Evolutionary conservation across 2,888 invertebrate species (phyloP).

Genomic region (Geophilus truncorum): DNA sequence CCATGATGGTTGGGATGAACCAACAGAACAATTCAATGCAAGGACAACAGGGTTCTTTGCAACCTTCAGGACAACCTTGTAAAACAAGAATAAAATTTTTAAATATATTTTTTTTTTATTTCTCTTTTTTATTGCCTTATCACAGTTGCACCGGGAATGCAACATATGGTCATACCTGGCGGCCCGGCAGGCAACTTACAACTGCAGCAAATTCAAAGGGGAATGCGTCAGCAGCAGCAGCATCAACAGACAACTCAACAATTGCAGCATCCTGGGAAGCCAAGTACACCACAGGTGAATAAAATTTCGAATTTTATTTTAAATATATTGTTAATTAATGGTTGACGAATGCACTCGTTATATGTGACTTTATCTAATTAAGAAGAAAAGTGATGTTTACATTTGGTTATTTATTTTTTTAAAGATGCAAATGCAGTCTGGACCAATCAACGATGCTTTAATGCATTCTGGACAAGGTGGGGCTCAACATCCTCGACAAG

Average conservation of each 20-base stretch:
- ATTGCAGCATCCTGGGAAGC: conserved; percentile 37
- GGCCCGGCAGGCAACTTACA: conserved; percentile 39
- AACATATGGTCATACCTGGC: neutral
- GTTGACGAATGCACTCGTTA: too few relatives aligned
- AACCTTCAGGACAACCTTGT: neutral
- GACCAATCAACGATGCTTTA: neutral
- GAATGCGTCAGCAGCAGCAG: conserved; percentile 37
- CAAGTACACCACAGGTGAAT: conserved; percentile 4
- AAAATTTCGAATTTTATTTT: neutral
- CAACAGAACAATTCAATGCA: neutral
- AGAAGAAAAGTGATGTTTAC: too few relatives aligned
- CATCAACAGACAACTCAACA: conserved; percentile 36
- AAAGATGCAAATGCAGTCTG: conserved; percentile 15
- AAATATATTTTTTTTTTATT: neutral
- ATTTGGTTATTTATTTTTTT: neutral
- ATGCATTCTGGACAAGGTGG: neutral
- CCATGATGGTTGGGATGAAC: neutral
- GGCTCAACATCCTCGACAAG: conserved; percentile 3
- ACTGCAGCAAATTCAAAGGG: conserved; percentile 36
- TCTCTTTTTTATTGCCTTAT: neutral
- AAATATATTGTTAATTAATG: too few relatives aligned
- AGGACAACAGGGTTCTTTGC: neutral
- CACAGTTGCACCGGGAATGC: neutral
- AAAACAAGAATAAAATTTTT: too few relatives aligned
- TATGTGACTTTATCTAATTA: too few relatives aligned